Evolutionary conservation across 2,797 vertebrate species (phyloP), one percentile per base, ranked within the genome.

Genomic region (Rachycentron canadum): DNA sequence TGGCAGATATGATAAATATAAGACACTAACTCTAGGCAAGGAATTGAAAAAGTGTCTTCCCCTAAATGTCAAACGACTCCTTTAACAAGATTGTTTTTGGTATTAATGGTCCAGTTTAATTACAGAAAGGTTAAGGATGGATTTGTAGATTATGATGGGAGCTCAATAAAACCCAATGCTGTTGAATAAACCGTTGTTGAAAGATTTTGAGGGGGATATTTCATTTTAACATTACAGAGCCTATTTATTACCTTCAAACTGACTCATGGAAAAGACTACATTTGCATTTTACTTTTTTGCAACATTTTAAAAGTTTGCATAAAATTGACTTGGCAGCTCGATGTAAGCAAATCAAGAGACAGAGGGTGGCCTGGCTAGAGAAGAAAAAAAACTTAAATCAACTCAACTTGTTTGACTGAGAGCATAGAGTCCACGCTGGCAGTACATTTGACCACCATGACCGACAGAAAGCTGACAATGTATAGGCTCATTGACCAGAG

Each of bases 281-380:
- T 74, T 79, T 76, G 23, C 56, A 70, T 62, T 60, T 69, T 13
- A 60, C 19, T 47, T 25, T 13, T 45, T 61, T 38, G n/a, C 32
- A 38, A 7, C 21, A 69, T 67, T 73, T 73, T 40, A 50, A 45
- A 72, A 32, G 65, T 83, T 71, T 52, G 67, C 74, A 67, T 70
- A 63, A 71, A 80, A 80, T 78, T 68, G 19, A 65, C n/a, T 78
- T 64, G 77, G 80, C 70, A 75, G 69, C 36, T 71, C 38, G 52
- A 68, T 69, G 58, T 64, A 80, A 71, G 69, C 36, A 84, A 38
- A 59, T 55, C 40, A 43, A 23, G 16, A 53, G 58, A 71, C n/a
- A 62, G 36, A 30, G 45, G 41, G 38, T 59, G 43, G 49, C 47
- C 58, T 32, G 2, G 41, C 34, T 14, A 23, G 50, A 52, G 70